Percentiles rank a stretch among this genome's conserved stretches.
Conservation (phyloP, 2,113 vertebrate species). For the Guaruba guarouba region DNA sequence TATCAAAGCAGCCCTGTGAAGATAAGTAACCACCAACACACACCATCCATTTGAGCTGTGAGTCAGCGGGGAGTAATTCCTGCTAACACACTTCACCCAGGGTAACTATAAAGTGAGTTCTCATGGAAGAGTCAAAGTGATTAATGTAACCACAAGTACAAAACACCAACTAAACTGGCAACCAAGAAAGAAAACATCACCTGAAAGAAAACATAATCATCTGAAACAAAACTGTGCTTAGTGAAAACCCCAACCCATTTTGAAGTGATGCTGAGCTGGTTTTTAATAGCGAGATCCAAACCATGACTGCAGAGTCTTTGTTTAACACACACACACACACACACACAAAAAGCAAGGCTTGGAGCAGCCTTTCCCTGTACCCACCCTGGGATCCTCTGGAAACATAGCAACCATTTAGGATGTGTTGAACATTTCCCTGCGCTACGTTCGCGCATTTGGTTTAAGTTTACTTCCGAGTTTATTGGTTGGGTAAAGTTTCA, state of each 20-base stretch:
- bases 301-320: neutral
- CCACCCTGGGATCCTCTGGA: neutral
- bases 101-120: neutral
- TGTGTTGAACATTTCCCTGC: fast-evolving
- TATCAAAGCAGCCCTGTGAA: neutral
- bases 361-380: fast-evolving
- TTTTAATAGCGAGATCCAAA: neutral
- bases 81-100: neutral
- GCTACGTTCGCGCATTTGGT: neutral
- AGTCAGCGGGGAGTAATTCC: neutral
- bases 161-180: neutral
- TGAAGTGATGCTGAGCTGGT: neutral
- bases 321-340: neutral
- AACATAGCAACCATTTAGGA: neutral
- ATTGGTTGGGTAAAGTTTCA: neutral
- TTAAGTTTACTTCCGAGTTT: neutral
- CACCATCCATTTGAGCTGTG: neutral
- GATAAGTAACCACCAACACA: fast-evolving
- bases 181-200: neutral
- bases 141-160: neutral
- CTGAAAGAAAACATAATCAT: neutral
- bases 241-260: neutral
- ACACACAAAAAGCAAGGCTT: neutral
- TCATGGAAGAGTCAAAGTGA: neutral
- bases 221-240: neutral